These are phyloP conservation scores for Myoxocephalus aenaeus DNA, from an alignment of 2,797 vertebrate species.

Conservation along the genomic window DNA sequence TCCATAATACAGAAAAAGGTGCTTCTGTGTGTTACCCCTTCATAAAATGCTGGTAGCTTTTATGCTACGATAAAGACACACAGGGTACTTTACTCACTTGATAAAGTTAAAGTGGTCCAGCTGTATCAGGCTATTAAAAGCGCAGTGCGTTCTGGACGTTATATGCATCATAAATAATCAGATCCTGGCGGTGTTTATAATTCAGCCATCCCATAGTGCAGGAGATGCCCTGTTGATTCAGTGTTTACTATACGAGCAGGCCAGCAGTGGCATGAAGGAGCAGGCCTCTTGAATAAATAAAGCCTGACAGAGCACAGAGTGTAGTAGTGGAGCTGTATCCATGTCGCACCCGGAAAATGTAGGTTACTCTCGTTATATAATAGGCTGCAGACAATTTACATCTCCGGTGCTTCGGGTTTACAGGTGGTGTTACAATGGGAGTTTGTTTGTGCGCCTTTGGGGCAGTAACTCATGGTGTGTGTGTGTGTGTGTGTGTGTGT, in stretches of 20 bases:
- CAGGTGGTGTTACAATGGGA: slow-evolving; percentile 21
- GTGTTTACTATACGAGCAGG: slow-evolving; percentile 73
- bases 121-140: background rate
- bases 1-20: background rate
- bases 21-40: background rate
- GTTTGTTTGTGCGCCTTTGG: slow-evolving; percentile 47
- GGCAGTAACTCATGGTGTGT: slow-evolving; percentile 28
- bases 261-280: slow-evolving; percentile 63
- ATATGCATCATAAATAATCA: slow-evolving; percentile 6
- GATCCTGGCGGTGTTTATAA: slow-evolving; percentile 20
- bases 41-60: background rate
- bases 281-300: slow-evolving; percentile 82
- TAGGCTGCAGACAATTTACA: slow-evolving; percentile 52
- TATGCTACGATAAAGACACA: slow-evolving; percentile 24
- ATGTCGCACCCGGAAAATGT: slow-evolving; percentile 56
- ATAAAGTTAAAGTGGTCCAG: slow-evolving; percentile 44
- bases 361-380: slow-evolving; percentile 75
- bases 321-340: slow-evolving; percentile 62
- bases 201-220: slow-evolving; percentile 13
- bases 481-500: slow-evolving; percentile 8
- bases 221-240: slow-evolving; percentile 74
- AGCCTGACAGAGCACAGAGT: slow-evolving; percentile 68
- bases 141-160: background rate
- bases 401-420: background rate
- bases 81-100: slow-evolving; percentile 22